Percentiles rank a stretch among this genome's conserved stretches.
Evolutionary conservation across 2,113 vertebrate species (phyloP).

Genomic region (Spermophilus dauricus): DNA sequence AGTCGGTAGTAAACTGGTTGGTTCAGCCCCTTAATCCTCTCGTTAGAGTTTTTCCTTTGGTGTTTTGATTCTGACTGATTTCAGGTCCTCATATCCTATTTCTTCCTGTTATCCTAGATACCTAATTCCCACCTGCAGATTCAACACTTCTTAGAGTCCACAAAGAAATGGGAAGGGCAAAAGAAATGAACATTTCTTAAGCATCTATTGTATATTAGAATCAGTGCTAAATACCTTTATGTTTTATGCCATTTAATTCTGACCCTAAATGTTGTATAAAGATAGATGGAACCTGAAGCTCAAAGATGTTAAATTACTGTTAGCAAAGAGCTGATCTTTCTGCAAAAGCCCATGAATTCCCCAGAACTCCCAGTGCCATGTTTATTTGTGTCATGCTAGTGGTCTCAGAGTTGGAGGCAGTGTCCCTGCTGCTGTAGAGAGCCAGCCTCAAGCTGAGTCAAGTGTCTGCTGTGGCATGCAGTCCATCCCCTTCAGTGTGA

Average conservation of each 20-base stretch:
- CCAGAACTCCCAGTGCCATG: too few species aligned
- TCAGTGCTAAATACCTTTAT: neutral
- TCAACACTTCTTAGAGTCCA: neutral
- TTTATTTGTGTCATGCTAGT: neutral
- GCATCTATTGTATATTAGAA: neutral
- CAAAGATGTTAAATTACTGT: neutral
- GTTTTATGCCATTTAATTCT: neutral
- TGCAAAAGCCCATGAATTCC: neutral
- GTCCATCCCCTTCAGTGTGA: neutral
- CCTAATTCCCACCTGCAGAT: neutral
- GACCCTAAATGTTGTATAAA: neutral
- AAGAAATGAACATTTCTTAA: neutral
- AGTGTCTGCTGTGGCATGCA: too few species aligned
- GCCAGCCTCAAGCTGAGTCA: neutral
- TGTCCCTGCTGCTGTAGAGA: neutral
- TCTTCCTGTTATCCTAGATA: neutral
- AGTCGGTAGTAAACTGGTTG: neutral
- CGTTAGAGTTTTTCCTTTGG: neutral
- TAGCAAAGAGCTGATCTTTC: neutral
- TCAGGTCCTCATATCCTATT: neutral
- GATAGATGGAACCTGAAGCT: neutral
- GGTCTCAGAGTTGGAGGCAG: too few species aligned
- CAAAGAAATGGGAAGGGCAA: neutral
- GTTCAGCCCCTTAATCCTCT: neutral
- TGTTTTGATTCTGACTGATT: neutral